Conservation (phyloP, 1,140 invertebrate genomes). For the Eciton burchellii region DNA sequence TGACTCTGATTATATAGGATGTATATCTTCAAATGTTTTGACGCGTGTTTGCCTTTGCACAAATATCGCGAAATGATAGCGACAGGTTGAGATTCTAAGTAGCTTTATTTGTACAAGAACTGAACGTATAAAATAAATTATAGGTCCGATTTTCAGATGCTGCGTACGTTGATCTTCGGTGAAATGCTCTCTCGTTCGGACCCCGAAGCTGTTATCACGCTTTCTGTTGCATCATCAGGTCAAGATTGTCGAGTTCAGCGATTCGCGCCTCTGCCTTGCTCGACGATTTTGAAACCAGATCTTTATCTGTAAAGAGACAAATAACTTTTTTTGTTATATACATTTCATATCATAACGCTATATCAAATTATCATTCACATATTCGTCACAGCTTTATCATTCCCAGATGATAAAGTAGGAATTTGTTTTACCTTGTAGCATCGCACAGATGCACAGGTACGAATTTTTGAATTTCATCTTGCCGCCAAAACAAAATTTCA, state of each 20-base stretch:
- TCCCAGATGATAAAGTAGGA: no score
- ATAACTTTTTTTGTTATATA: background rate
- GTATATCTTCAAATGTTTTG: no score
- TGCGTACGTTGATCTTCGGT: background rate
- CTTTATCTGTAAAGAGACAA: constrained; percentile 16
- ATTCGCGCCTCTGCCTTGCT: constrained; percentile 48
- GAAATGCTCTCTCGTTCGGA: background rate
- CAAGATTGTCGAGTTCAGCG: constrained; percentile 2
- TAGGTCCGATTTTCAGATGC: background rate
- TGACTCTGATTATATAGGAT: no score
- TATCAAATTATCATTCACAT: background rate
- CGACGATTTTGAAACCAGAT: constrained; percentile 60
- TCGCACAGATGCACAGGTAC: background rate
- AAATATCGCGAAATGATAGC: background rate
- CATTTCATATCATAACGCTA: background rate
- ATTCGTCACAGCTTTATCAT: no score
- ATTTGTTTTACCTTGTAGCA: background rate
- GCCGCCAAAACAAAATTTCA: no score
- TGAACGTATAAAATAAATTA: background rate
- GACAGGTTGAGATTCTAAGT: background rate
- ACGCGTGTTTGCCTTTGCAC: no score
- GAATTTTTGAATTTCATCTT: background rate
- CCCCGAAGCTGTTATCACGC: background rate
- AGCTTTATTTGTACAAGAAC: constrained; percentile 12
- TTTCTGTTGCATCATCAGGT: background rate